A percentile compares a stretch with the other conserved stretches of the same genome.
These are phyloP conservation scores for Stramonita haemastoma DNA, from an alignment of 2,888 invertebrate genomes.

Conservation along the genomic window DNA sequence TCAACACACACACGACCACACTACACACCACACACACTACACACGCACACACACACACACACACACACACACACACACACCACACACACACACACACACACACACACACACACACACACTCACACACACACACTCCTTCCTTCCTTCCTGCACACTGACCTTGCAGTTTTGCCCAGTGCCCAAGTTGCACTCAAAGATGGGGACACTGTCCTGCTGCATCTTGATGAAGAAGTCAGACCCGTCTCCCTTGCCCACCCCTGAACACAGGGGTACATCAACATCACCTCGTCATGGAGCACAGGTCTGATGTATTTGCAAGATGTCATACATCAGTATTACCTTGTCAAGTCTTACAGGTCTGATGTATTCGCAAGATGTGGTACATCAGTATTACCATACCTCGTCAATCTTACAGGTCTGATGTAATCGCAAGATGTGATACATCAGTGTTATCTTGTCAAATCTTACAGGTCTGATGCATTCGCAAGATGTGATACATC, in stretches of 20 bases:
- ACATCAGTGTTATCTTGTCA: too few species aligned
- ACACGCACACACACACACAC: background rate
- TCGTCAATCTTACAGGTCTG: too few species aligned
- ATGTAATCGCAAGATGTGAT: background rate
- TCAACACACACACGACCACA: background rate
- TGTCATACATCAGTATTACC: background rate
- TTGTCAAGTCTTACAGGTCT: too few species aligned
- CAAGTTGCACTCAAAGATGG: conserved; percentile 76
- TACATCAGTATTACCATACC: too few species aligned
- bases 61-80: background rate
- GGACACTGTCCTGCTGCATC: conserved; percentile 70
- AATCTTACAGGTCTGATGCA: too few species aligned
- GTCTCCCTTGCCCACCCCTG: conserved; percentile 78
- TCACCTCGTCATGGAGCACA: too few species aligned
- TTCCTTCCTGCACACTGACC: conserved; percentile 57
- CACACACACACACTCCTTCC: background rate
- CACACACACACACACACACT: background rate
- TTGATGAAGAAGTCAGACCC: conserved; percentile 78
- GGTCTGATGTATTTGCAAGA: too few species aligned
- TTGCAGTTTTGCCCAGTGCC: conserved; percentile 76
- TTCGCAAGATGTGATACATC: too few species aligned
- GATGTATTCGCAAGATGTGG: too few species aligned
- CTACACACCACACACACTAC: background rate
- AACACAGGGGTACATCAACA: background rate
- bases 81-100: background rate